phyloP scores from a whole-genome alignment of 2,113 vertebrate species.

The Empidonax alnorum region DNA sequence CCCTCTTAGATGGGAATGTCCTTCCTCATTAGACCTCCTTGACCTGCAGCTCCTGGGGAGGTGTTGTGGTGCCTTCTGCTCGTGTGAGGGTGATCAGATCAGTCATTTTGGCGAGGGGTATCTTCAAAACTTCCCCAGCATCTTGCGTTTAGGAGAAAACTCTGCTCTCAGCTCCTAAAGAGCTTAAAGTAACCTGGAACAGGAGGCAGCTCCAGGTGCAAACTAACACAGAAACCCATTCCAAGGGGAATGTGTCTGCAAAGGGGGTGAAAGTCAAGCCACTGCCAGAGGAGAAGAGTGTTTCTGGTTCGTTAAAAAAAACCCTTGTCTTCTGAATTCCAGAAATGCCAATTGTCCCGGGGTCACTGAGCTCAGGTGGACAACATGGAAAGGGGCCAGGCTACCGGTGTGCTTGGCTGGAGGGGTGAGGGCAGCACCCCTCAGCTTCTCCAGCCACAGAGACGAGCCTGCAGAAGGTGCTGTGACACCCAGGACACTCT shows the following conservation, averaged over 20 bases:
- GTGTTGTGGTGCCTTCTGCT: background rate
- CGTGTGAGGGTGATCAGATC: background rate
- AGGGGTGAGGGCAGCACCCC: background rate
- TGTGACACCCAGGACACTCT: background rate
- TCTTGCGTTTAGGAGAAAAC: background rate
- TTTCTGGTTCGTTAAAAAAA: background rate
- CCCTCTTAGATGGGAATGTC: background rate
- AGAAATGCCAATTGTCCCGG: background rate
- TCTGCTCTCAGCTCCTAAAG: background rate
- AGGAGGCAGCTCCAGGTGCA: background rate
- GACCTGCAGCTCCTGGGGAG: background rate
- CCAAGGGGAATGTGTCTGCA: background rate
- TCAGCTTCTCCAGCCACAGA: background rate
- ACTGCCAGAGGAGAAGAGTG: background rate
- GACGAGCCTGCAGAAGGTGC: fast-evolving
- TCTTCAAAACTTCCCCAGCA: background rate
- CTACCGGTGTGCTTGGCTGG: background rate
- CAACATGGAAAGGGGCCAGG: background rate
- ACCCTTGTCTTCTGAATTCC: background rate
- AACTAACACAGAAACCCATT: background rate
- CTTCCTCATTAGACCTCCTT: background rate
- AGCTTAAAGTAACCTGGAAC: background rate
- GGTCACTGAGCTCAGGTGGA: background rate
- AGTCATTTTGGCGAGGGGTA: background rate
- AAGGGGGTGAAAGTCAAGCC: background rate